Evolutionary conservation across 2,888 invertebrate genomes (phyloP).

Genomic region (Andrena trimmerana): DNA sequence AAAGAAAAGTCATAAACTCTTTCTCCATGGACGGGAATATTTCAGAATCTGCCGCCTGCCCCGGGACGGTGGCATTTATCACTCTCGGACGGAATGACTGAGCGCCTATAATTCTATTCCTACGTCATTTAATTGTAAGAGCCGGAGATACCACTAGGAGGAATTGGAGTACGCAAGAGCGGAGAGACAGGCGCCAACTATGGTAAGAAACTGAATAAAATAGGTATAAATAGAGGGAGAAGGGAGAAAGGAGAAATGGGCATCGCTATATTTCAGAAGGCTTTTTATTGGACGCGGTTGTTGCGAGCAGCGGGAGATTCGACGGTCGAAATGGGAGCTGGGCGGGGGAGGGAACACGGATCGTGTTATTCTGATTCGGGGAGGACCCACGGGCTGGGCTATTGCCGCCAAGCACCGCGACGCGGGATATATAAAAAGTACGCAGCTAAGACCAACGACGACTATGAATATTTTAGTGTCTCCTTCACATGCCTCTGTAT

Average conservation of each 20-base stretch:
- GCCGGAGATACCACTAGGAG: background rate
- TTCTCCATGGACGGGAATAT: too few species aligned
- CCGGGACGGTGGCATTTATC: background rate
- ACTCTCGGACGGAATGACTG: background rate
- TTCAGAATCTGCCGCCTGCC: too few species aligned
- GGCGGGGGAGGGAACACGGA: background rate
- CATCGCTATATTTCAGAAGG: background rate
- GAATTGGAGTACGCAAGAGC: constrained; percentile 5
- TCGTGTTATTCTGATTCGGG: constrained; percentile 39
- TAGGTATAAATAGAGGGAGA: background rate
- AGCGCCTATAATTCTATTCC: background rate
- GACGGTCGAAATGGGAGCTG: background rate
- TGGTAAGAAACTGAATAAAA: background rate
- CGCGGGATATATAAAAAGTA: constrained; percentile 53
- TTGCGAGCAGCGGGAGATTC: constrained; percentile 18
- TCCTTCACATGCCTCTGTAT: constrained; percentile 52
- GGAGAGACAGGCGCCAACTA: background rate
- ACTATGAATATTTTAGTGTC: constrained; percentile 68
- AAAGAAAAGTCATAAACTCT: too few species aligned
- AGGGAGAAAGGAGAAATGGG: background rate
- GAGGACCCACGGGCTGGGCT: constrained; percentile 12
- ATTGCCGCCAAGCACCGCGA: constrained; percentile 8
- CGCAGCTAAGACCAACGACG: constrained; percentile 43
- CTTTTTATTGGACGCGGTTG: background rate
- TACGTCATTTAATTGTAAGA: background rate